A percentile compares a stretch with the other conserved stretches of the same genome.
Evolutionary conservation across 2,797 vertebrate genomes (phyloP).

Genomic region (Mareca strepera): DNA sequence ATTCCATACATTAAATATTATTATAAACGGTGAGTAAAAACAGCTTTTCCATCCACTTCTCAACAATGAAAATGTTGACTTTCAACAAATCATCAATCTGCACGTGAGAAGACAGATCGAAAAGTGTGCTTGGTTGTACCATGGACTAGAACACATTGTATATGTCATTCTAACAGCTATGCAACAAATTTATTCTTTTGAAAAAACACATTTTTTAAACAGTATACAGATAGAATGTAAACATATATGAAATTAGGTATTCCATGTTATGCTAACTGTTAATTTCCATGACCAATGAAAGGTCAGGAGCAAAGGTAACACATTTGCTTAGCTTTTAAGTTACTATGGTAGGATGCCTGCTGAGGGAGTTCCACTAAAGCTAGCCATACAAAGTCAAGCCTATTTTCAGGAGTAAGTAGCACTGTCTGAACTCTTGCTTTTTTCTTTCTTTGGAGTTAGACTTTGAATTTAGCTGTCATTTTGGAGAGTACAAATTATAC

Average conservation of each 20-base stretch:
- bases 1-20: not conserved
- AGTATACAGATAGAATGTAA: fast-evolving
- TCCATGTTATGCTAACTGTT: not conserved
- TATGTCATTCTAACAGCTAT: not conserved
- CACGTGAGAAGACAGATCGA: not conserved
- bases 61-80: not conserved
- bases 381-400: not conserved
- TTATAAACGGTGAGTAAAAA: not conserved
- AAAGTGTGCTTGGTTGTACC: not conserved
- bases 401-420: not conserved
- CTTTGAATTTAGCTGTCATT: not conserved
- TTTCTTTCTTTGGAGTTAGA: not conserved
- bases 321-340: not conserved
- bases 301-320: not conserved
- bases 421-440: not conserved
- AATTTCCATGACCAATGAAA: conserved; percentile 1
- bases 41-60: not conserved
- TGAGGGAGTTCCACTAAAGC: not conserved
- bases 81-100: not conserved
- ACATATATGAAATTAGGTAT: not conserved
- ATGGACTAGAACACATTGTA: not conserved
- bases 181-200: not conserved
- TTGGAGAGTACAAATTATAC: not conserved
- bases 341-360: not conserved
- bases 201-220: not conserved